Base-by-base conservation (phyloP, 2,888 invertebrate genomes). In the Parnassius smintheus region DNA sequence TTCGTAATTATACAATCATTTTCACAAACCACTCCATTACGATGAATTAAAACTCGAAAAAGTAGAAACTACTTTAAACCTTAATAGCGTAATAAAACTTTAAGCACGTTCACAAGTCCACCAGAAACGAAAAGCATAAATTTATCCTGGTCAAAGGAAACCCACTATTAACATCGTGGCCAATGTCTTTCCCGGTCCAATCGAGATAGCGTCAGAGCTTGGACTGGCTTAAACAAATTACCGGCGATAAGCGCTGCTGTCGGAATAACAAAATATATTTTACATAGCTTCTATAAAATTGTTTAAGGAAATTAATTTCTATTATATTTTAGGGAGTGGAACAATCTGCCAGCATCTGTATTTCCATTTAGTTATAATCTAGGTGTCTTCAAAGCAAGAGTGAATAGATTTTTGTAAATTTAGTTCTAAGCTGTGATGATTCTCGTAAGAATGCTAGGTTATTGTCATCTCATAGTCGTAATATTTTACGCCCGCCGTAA, bases 211-310 rank as follows among this genome's bases (percentile, higher is more conserved):
- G 57, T 57, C 50, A 13, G 13, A 13, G 12, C 42, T 13, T 50
- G 57, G 50, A 57, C 57, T 41, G 7, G 57, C 50, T 57, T 42
- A 50, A 57, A 50, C 57, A 57, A 57, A 57, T 57, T 57, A 50
- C 49, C 41, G n/a, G 49, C 50, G 57, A 57, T 57, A 57, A 57
- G 57, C 52, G 9, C 1, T 13, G n/a, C 13, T 8, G 12, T 13
- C 12, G 13, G n/a, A 48, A 13, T 9, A 8, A 13, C 3, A 13
- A 8, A 13, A 48, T 44, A 44, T 44, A 44, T 44, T 10, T 44
- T 10, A 44, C n/a, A 0, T 18, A 13, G 1, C 13, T 12, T 9
- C 48, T 48, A 13, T 13, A 9, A 13, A 48, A 13, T 18, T 4
- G 25, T 25, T 25, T 25, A 0, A 25, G 25, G 0, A 25, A 25